A percentile compares a stretch with the other conserved stretches of the same genome.
phyloP scores from a whole-genome alignment of 2,888 invertebrate genomes.

The Sericinus montela region DNA sequence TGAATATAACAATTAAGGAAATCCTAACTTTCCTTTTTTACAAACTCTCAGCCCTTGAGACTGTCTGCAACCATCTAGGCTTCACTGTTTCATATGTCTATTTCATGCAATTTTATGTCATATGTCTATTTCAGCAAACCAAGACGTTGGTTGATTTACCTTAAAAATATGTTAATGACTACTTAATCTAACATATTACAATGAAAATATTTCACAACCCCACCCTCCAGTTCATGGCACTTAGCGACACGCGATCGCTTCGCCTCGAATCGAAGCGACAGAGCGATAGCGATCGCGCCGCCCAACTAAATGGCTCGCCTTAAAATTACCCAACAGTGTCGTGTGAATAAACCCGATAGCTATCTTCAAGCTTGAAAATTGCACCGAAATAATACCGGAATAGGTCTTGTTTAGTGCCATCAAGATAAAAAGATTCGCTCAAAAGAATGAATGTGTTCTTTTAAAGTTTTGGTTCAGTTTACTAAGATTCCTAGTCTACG shows the following conservation, averaged over 20 bases:
- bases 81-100: too few species aligned
- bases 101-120: too few species aligned
- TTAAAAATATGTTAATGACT: neutral
- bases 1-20: too few species aligned
- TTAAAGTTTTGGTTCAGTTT: too few species aligned
- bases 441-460: neutral
- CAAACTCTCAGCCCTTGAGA: too few species aligned
- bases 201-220: slow-evolving; percentile 7
- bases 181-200: slow-evolving; percentile 1
- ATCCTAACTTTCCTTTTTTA: too few species aligned
- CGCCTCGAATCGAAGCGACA: slow-evolving; percentile 32
- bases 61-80: too few species aligned
- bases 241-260: slow-evolving; percentile 41
- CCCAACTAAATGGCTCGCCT: slow-evolving; percentile 17
- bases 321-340: slow-evolving; percentile 8
- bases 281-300: slow-evolving; percentile 25
- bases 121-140: too few species aligned
- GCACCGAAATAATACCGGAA: slow-evolving; percentile 10
- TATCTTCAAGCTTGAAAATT: neutral
- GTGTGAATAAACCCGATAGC: slow-evolving; percentile 1
- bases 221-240: slow-evolving; percentile 29
- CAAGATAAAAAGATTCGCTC: neutral
- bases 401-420: neutral
- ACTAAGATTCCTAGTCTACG: too few species aligned
- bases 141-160: too few species aligned